These are phyloP conservation scores for Crambe crambe DNA, from an alignment of 37 sponge, comb jelly and placozoan genomes.

Conservation along the genomic window DNA sequence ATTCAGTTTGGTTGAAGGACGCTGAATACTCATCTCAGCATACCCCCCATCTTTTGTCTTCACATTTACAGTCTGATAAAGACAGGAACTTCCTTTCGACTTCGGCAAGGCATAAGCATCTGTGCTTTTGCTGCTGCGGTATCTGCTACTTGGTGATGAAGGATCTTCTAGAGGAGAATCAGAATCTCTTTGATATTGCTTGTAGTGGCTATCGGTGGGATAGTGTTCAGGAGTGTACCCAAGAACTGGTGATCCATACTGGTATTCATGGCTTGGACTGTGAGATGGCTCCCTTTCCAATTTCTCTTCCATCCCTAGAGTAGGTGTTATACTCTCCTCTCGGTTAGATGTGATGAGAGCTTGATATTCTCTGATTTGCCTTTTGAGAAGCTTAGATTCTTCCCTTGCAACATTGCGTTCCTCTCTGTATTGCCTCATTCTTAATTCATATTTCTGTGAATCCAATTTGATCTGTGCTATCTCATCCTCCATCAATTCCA, in stretches of 20 bases:
- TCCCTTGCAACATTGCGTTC: conserved; percentile 26
- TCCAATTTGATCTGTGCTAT: background rate
- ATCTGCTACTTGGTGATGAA: background rate
- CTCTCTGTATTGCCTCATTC: conserved; percentile 31
- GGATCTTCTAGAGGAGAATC: background rate
- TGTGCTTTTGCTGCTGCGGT: background rate
- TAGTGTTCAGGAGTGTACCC: background rate
- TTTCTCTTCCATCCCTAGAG: background rate
- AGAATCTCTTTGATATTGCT: background rate
- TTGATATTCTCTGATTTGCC: background rate
- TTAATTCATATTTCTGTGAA: background rate
- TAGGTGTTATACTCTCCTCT: background rate
- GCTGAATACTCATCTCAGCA: background rate
- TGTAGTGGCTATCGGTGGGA: background rate
- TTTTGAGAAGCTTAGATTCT: background rate
- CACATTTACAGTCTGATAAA: conserved; percentile 22
- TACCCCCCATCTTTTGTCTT: conserved; percentile 14
- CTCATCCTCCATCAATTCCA: background rate
- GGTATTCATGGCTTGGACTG: background rate
- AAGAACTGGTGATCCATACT: background rate
- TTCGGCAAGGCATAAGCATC: background rate
- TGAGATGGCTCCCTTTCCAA: background rate
- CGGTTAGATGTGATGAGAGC: background rate
- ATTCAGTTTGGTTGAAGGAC: conserved; percentile 5
- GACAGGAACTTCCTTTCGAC: background rate